phyloP scores from a whole-genome alignment of 1,140 invertebrate species.

The Neuroterus valhalla region DNA sequence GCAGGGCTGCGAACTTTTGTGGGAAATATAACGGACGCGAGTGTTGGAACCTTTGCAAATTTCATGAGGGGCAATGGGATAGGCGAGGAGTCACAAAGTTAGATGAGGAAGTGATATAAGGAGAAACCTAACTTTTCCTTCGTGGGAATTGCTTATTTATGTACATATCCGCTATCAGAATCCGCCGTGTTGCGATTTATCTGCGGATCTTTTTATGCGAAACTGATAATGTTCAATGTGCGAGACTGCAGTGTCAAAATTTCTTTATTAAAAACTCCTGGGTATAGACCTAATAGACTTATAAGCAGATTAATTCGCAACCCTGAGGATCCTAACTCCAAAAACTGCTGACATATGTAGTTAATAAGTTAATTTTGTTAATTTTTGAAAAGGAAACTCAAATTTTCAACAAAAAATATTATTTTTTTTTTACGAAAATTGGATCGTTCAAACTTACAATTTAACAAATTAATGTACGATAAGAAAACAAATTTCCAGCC shows the following conservation, averaged over 20 bases:
- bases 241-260: not conserved
- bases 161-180: constrained; percentile 25
- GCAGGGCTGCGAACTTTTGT: constrained; percentile 5
- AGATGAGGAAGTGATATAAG: constrained; percentile 31
- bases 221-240: constrained; percentile 17
- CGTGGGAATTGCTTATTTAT: constrained; percentile 31
- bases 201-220: constrained; percentile 18
- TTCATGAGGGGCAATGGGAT: constrained; percentile 28
- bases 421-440: too few relatives aligned
- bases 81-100: constrained; percentile 28
- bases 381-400: too few relatives aligned
- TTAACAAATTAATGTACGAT: too few relatives aligned
- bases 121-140: constrained; percentile 27
- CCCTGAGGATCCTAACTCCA: too few relatives aligned
- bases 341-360: too few relatives aligned
- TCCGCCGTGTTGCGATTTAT: constrained; percentile 7
- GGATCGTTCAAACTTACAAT: too few relatives aligned
- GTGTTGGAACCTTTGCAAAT: constrained; percentile 27
- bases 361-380: too few relatives aligned
- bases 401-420: too few relatives aligned
- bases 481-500: too few relatives aligned
- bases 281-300: too few relatives aligned
- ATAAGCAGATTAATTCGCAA: too few relatives aligned
- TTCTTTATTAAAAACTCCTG: not conserved
- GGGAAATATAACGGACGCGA: constrained; percentile 19